These are phyloP conservation scores for Malurus leucopterus DNA, from an alignment of 2,797 vertebrate genomes.

Conservation along the genomic window DNA sequence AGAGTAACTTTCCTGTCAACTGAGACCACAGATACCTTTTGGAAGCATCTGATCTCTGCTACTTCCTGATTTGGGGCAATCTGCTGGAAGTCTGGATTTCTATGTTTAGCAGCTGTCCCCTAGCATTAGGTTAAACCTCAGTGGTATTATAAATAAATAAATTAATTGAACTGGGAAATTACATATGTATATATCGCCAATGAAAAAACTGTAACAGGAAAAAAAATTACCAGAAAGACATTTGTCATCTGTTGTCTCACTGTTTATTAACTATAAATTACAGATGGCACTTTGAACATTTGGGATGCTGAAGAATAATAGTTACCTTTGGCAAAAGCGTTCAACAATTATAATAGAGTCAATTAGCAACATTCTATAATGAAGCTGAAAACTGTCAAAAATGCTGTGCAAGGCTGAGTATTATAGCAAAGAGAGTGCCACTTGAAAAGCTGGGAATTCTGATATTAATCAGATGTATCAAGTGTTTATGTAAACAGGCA, in stretches of 20 bases:
- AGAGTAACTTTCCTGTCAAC: conserved; percentile 43
- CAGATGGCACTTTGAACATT: conserved; percentile 15
- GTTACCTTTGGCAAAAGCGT: conserved; percentile 23
- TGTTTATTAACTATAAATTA: conserved; percentile 36
- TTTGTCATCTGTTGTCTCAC: conserved; percentile 31
- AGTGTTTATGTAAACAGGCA: conserved; percentile 13
- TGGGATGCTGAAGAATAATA: conserved; percentile 7
- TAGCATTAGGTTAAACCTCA: not conserved
- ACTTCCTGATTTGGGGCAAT: not conserved
- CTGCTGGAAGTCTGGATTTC: not conserved
- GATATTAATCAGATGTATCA: not conserved
- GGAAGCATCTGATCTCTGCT: not conserved
- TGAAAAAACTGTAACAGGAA: not conserved
- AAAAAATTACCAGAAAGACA: conserved; percentile 5
- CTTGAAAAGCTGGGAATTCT: not conserved
- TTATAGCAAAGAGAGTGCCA: not conserved
- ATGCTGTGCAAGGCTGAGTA: not conserved
- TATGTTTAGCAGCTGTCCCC: not conserved
- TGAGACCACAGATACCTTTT: not conserved
- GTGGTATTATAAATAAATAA: not conserved
- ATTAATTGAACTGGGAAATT: not conserved
- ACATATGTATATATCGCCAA: not conserved
- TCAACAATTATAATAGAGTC: conserved; percentile 1
- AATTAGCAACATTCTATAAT: conserved; percentile 44
- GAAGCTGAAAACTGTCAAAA: conserved; percentile 13